Evolutionary conservation across 2,888 invertebrate genomes (phyloP).

Genomic region (Morinoia aosen): DNA sequence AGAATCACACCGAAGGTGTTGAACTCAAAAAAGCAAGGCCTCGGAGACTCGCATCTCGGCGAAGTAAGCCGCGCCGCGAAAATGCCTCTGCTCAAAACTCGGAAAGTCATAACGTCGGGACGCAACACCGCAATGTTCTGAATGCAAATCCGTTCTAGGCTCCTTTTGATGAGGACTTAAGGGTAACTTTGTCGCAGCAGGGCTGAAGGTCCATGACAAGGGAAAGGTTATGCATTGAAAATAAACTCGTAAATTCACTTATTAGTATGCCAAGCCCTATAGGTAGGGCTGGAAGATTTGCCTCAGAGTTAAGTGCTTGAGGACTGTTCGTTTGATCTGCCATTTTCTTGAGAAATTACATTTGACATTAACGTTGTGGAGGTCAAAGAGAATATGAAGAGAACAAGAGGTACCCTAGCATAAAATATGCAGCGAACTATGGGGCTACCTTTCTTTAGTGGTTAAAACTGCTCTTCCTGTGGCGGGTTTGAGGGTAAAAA

Average conservation of each 20-base stretch:
- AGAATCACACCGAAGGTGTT: background rate
- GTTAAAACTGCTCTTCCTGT: too few relatives aligned
- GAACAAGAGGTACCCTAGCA: too few relatives aligned
- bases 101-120: background rate
- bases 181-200: background rate
- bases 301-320: background rate
- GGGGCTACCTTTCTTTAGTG: too few relatives aligned
- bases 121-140: background rate
- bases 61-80: background rate
- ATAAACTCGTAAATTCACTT: background rate
- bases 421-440: too few relatives aligned
- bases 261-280: background rate
- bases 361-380: background rate
- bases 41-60: background rate
- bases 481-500: too few relatives aligned
- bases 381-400: background rate
- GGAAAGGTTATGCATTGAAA: background rate
- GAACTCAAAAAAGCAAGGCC: background rate
- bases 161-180: background rate
- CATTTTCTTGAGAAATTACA: background rate
- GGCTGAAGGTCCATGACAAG: background rate
- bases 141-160: background rate
- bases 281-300: background rate
- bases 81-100: background rate
- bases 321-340: too few relatives aligned